Evolutionary conservation across 1,140 invertebrate species (phyloP), one percentile per base, ranked within the genome.

Genomic region (Batillaria attramentaria): DNA sequence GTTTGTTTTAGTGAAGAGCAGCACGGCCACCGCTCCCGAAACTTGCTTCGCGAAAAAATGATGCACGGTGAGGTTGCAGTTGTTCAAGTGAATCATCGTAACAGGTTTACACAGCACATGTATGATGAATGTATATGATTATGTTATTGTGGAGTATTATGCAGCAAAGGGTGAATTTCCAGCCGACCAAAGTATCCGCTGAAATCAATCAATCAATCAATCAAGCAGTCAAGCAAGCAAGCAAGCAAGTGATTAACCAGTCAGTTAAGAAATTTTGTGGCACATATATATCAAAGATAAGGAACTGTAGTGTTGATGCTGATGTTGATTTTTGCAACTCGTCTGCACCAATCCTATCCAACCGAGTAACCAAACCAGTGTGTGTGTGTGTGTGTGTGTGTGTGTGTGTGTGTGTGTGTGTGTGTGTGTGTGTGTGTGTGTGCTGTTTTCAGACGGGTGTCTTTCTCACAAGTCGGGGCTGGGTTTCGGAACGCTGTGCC

Each of bases 381-480:
- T 50, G 10, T 50, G 10, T 50, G 10, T 66, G 1, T 66, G 18
- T 66, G 1, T 66, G 18, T 66, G 1, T 66, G 18, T 66, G 1
- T 66, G 18, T 66, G 1, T 66, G 18, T 66, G 1, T 66, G 18
- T 66, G 1, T 66, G 18, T 66, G 1, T 66, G 18, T 66, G 1
- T 66, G 18, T 66, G 1, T 66, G 18, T 66, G 1, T 66, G 18
- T 33, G 1, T 66, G 18, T 66, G 1, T 66, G 18, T 60, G 41
- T 76, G 6, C 39, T 79, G n/a, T 42, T 84, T 82, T 46, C 81
- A 84, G 83, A 83, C 78, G 83, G 78, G 33, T 84, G 83, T 76
- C 65, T 84, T n/a, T 66, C 83, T 28, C 83, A 84, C 75, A 83
- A 82, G 35, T 83, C 83, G 16, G 83, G 83, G 6, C 66, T 84